Conservation (phyloP, 2,113 vertebrate genomes). For the Numenius arquata region DNA sequence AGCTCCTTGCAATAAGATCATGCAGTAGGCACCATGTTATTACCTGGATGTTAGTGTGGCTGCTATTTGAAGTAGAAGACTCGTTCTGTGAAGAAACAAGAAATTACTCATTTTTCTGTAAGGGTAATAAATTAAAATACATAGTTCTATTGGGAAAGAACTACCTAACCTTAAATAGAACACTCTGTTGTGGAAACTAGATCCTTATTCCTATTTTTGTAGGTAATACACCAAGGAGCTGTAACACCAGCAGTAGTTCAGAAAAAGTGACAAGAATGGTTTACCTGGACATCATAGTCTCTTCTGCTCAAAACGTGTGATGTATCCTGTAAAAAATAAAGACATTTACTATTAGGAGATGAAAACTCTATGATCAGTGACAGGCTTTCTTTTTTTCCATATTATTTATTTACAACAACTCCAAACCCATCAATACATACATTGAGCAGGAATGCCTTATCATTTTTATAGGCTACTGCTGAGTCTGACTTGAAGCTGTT, state of each 20-base stretch:
- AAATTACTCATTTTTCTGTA: not conserved
- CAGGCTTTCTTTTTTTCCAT: not conserved
- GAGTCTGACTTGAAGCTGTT: not conserved
- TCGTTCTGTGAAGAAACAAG: slow-evolving; percentile 46
- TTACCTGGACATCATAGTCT: slow-evolving; percentile 41
- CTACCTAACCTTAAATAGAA: not conserved
- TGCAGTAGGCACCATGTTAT: not conserved
- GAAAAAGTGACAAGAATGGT: not conserved
- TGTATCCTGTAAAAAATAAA: slow-evolving; percentile 20
- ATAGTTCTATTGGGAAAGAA: not conserved
- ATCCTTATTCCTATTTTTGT: not conserved
- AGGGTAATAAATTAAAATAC: not conserved
- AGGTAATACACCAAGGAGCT: not conserved
- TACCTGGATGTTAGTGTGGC: slow-evolving; percentile 44
- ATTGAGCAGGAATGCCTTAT: not conserved
- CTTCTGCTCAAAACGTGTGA: slow-evolving; percentile 18
- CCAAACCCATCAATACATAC: not conserved
- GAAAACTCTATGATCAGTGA: not conserved
- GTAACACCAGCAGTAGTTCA: not conserved
- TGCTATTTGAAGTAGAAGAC: slow-evolving; percentile 31
- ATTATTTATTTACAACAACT: not conserved
- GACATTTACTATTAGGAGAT: not conserved
- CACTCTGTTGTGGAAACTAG: not conserved
- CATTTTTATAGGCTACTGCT: not conserved
- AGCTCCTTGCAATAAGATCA: not conserved